Percentiles rank a stretch among this genome's conserved stretches.
phyloP scores from a whole-genome alignment of 2,888 invertebrate genomes.

The Chelonus formosanus region DNA sequence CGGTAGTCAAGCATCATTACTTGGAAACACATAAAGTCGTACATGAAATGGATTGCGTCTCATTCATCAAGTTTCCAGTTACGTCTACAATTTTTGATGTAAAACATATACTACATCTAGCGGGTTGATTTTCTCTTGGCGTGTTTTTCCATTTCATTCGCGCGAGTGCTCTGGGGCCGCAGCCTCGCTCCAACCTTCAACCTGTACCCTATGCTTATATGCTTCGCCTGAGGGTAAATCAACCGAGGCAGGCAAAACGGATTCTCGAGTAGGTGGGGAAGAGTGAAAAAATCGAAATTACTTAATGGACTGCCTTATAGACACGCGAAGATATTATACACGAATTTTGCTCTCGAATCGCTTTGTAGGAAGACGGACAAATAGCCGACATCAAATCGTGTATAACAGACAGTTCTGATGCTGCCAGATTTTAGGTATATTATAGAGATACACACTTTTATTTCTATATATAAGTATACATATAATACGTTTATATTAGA shows the following conservation, averaged over 20 bases:
- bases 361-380: neutral
- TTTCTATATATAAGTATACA: neutral
- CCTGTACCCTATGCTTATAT: conserved; percentile 28
- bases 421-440: too few relatives aligned
- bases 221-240: conserved; percentile 22
- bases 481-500: conserved; percentile 4
- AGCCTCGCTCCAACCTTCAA: conserved; percentile 19
- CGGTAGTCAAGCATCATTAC: too few relatives aligned
- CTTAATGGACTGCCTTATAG: conserved; percentile 30
- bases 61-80: conserved; percentile 32
- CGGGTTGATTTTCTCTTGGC: conserved; percentile 15
- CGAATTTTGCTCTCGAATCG: conserved; percentile 5
- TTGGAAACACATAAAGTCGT: neutral
- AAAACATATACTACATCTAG: neutral
- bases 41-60: conserved; percentile 28
- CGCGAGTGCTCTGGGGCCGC: conserved; percentile 17
- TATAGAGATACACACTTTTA: too few relatives aligned
- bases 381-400: neutral
- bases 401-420: neutral
- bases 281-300: conserved; percentile 31
- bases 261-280: conserved; percentile 22
- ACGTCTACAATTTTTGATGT: conserved; percentile 12
- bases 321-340: conserved; percentile 3
- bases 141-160: conserved; percentile 17
- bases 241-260: conserved; percentile 6